Evolutionary conservation across 1,140 invertebrate species (phyloP).

Genomic region (Heterodera carotae): DNA sequence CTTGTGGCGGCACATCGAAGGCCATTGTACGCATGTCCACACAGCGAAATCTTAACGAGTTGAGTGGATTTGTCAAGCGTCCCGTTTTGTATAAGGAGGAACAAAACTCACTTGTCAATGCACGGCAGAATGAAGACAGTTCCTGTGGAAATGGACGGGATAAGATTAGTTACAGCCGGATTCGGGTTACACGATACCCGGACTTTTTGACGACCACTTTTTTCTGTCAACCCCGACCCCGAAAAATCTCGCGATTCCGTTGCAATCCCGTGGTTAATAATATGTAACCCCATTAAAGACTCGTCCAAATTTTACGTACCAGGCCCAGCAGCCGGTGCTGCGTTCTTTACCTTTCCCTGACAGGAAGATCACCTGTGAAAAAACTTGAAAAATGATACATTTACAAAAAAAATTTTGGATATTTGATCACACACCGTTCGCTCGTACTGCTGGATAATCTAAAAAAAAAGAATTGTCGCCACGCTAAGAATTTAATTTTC

Average conservation of each 20-base stretch:
- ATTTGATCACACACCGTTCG: conserved; percentile 60
- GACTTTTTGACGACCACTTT: too few relatives aligned
- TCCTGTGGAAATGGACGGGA: conserved; percentile 66
- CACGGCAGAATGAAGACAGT: conserved; percentile 85
- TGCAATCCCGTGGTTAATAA: too few relatives aligned
- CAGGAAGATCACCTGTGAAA: conserved; percentile 70
- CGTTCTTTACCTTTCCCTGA: conserved; percentile 69
- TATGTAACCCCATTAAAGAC: too few relatives aligned
- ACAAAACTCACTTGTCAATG: conserved; percentile 72
- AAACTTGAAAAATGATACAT: background rate
- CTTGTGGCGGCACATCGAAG: conserved; percentile 72
- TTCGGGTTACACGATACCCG: too few relatives aligned
- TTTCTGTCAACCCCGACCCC: too few relatives aligned
- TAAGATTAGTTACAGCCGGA: too few relatives aligned
- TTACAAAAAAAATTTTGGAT: background rate
- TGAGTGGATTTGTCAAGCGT: background rate
- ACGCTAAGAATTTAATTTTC: background rate
- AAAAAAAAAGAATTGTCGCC: background rate
- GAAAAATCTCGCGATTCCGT: too few relatives aligned
- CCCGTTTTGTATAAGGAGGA: background rate
- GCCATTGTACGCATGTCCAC: conserved; percentile 72
- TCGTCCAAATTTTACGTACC: conserved; percentile 40
- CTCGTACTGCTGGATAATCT: conserved; percentile 65
- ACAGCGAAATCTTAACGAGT: conserved; percentile 72
- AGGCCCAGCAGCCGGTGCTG: conserved; percentile 68